These are phyloP conservation scores for Erebia epiphron DNA, from an alignment of 2,888 invertebrate genomes.

Conservation along the genomic window DNA sequence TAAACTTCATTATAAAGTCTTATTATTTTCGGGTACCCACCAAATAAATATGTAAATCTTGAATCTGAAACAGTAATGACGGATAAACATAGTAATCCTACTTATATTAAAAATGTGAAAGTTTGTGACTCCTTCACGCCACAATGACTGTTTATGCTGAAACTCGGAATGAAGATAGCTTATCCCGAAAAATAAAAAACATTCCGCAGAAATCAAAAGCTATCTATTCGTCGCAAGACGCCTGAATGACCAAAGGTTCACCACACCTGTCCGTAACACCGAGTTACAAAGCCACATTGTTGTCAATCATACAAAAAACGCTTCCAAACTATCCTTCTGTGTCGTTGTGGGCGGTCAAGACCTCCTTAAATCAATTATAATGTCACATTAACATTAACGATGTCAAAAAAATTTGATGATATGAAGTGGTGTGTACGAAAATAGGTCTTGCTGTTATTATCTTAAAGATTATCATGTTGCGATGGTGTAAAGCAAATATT, in stretches of 20 bases:
- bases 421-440: slow-evolving; percentile 19
- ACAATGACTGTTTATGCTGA: too few relatives aligned
- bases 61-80: too few relatives aligned
- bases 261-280: not conserved
- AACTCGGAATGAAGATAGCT: too few relatives aligned
- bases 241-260: not conserved
- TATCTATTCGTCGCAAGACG: not conserved
- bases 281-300: slow-evolving; percentile 23
- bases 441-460: not conserved
- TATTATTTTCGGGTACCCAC: too few relatives aligned
- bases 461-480: slow-evolving; percentile 16
- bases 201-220: too few relatives aligned
- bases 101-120: too few relatives aligned
- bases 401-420: slow-evolving; percentile 40
- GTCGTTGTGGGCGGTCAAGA: slow-evolving; percentile 43
- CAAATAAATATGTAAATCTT: too few relatives aligned
- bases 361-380: slow-evolving; percentile 48
- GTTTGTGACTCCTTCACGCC: too few relatives aligned
- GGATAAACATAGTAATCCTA: too few relatives aligned
- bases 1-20: too few relatives aligned
- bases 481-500: slow-evolving; percentile 13
- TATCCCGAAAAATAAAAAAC: too few relatives aligned
- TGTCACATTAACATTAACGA: slow-evolving; percentile 48
- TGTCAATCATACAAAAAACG: slow-evolving; percentile 37
- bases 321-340: slow-evolving; percentile 22